Evolutionary conservation across 2,888 invertebrate genomes (phyloP).

Genomic region (Lasius platythorax): DNA sequence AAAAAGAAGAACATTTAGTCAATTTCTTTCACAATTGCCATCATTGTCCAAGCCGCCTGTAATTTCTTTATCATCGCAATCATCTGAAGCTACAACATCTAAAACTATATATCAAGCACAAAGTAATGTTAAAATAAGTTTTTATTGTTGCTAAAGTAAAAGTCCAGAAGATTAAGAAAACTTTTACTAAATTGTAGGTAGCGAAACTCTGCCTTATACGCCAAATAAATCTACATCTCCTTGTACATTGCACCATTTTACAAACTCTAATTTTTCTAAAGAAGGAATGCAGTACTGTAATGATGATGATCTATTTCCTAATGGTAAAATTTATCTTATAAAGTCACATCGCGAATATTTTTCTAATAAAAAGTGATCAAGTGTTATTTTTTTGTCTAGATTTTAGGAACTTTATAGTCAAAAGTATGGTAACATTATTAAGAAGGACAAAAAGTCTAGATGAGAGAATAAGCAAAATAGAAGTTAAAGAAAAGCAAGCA

Average conservation of each 20-base stretch:
- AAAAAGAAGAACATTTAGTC: not conserved
- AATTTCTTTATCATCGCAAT: not conserved
- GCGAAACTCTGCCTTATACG: not conserved
- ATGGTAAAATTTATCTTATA: constrained; percentile 1
- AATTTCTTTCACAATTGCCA: not conserved
- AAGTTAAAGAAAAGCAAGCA: not conserved
- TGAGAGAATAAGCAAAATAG: not conserved
- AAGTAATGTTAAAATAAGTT: no score
- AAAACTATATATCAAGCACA: no score
- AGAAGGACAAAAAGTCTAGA: not conserved
- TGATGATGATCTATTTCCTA: not conserved
- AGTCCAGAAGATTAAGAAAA: no score
- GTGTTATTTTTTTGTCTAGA: not conserved
- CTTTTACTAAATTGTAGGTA: no score
- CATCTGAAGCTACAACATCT: not conserved
- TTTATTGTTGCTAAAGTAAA: no score
- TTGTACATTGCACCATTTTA: not conserved
- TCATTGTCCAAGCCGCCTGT: not conserved
- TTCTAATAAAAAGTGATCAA: not conserved
- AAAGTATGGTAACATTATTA: constrained; percentile 8
- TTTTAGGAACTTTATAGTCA: not conserved
- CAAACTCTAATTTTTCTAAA: not conserved
- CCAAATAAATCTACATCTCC: not conserved
- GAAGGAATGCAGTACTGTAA: not conserved
- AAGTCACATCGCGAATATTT: not conserved